Conservation (phyloP, 2,888 invertebrate species). For the Dicranocentrus wangi region DNA sequence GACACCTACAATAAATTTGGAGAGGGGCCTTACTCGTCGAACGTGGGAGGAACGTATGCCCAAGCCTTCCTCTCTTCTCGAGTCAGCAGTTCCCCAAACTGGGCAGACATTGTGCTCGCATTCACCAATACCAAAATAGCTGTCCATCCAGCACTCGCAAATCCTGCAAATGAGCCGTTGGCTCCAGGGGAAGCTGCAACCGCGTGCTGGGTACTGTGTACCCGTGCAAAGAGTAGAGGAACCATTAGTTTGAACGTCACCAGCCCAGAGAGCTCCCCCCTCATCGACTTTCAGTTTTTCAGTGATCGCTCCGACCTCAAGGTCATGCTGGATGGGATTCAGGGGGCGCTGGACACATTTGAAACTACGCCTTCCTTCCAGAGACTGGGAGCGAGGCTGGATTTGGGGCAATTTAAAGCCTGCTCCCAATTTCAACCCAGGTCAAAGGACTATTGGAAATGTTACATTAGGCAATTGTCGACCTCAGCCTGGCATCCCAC, state of each 20-base stretch:
- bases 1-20: constrained; percentile 37
- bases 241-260: constrained; percentile 18
- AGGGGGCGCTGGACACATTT: constrained; percentile 11
- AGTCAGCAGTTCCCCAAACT: constrained; percentile 37
- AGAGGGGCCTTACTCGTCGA: constrained; percentile 21
- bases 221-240: constrained; percentile 54
- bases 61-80: constrained; percentile 54
- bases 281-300: constrained; percentile 29
- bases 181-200: constrained; percentile 7
- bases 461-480: not conserved
- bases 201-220: not conserved
- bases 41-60: not conserved
- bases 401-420: no score
- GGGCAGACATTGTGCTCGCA: constrained; percentile 59
- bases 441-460: not conserved
- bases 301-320: constrained; percentile 10
- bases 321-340: not conserved
- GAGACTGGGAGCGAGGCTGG: constrained; percentile 16
- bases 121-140: no score
- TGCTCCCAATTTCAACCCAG: no score
- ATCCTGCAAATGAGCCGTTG: not conserved
- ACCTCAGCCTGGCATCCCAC: not conserved
- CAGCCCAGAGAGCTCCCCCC: constrained; percentile 12
- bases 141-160: not conserved
- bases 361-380: constrained; percentile 25